phyloP scores from a whole-genome alignment of 2,113 vertebrate species.

The Misgurnus mizolepis region DNA sequence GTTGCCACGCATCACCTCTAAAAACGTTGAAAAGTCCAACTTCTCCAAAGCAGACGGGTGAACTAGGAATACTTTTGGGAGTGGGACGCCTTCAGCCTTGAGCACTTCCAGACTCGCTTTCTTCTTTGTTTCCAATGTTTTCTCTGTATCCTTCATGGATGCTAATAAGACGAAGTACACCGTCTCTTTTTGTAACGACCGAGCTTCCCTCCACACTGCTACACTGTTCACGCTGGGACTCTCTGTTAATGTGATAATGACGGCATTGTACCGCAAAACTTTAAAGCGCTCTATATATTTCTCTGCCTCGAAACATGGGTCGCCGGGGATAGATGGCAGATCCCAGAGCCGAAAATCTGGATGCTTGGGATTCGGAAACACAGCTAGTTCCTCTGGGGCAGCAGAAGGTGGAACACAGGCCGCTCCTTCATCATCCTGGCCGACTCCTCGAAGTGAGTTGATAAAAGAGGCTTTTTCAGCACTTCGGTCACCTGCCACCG shows the following conservation, averaged over 20 bases:
- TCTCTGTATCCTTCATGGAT: slow-evolving; percentile 56
- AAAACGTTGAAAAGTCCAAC: slow-evolving; percentile 64
- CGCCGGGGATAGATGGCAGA: slow-evolving; percentile 58
- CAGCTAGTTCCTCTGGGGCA: slow-evolving; percentile 57
- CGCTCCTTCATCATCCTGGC: slow-evolving; percentile 62
- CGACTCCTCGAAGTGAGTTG: slow-evolving; percentile 68
- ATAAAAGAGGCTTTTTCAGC: slow-evolving; percentile 66
- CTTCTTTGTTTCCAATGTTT: slow-evolving; percentile 59
- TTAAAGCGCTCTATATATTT: slow-evolving; percentile 65
- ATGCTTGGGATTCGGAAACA: slow-evolving; percentile 67
- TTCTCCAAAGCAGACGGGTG: slow-evolving; percentile 62
- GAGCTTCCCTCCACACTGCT: slow-evolving; percentile 61
- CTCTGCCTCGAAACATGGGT: slow-evolving; percentile 59
- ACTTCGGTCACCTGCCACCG: slow-evolving; percentile 61
- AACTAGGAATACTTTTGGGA: slow-evolving; percentile 67
- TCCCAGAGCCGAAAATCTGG: slow-evolving; percentile 73
- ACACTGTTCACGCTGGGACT: slow-evolving; percentile 54
- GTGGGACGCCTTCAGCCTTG: slow-evolving; percentile 61
- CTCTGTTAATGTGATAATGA: slow-evolving; percentile 66
- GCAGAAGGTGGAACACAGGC: slow-evolving; percentile 39
- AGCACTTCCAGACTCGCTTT: slow-evolving; percentile 61
- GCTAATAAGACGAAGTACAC: slow-evolving; percentile 68
- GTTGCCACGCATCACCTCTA: slow-evolving; percentile 65
- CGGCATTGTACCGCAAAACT: slow-evolving; percentile 66
- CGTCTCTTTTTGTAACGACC: slow-evolving; percentile 59